Evolutionary conservation across 2,797 vertebrate genomes (phyloP).

Genomic region (Danio aesculapii): DNA sequence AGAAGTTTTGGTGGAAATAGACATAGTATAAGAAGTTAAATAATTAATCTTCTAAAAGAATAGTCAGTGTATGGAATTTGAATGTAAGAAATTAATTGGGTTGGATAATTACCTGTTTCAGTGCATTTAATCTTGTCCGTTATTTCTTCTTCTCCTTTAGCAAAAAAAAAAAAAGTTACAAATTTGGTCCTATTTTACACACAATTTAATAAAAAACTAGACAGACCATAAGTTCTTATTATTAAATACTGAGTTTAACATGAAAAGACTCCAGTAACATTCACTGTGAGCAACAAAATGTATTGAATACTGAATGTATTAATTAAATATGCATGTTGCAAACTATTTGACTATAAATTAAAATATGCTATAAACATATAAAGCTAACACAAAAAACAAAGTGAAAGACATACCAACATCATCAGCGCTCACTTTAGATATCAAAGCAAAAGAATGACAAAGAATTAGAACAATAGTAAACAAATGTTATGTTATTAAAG

Average conservation of each 20-base stretch:
- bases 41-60: neutral
- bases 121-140: conserved; percentile 80
- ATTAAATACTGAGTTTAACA: too few relatives aligned
- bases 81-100: neutral
- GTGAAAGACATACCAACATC: conserved; percentile 80
- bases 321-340: neutral
- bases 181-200: neutral
- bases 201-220: too few relatives aligned
- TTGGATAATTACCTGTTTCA: conserved; percentile 80
- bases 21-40: neutral
- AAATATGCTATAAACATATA: neutral
- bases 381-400: neutral
- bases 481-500: neutral
- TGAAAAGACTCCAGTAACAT: too few relatives aligned
- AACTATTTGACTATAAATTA: neutral
- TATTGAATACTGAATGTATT: neutral
- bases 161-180: conserved; percentile 29
- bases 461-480: neutral
- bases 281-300: too few relatives aligned
- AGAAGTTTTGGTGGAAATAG: neutral
- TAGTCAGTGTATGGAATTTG: neutral
- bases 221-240: too few relatives aligned
- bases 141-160: conserved; percentile 81
- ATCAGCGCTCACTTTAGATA: conserved; percentile 76
- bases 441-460: conserved; percentile 52